Evolutionary conservation across 1,140 invertebrate species (phyloP).

Genomic region (Agraylea sexmaculata): DNA sequence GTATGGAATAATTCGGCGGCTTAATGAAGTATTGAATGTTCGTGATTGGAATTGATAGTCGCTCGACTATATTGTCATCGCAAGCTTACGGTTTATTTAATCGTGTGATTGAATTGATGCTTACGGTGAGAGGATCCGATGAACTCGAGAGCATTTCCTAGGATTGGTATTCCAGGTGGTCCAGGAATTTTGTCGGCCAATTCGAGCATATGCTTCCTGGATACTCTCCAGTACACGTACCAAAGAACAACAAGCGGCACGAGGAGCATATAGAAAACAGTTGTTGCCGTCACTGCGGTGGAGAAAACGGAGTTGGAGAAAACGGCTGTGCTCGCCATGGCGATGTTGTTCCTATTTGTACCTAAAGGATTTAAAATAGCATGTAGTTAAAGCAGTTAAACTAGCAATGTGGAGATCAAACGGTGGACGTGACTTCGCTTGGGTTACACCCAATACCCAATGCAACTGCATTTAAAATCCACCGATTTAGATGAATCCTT

Average conservation of each 20-base stretch:
- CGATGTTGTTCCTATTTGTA: constrained; percentile 14
- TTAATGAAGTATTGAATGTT: too few relatives aligned
- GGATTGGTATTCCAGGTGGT: constrained; percentile 50
- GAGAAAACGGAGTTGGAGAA: constrained; percentile 14
- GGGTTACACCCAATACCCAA: too few relatives aligned
- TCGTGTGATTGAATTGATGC: constrained; percentile 13
- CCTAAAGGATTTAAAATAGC: constrained; percentile 3
- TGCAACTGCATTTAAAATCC: too few relatives aligned
- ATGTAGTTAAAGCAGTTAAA: too few relatives aligned
- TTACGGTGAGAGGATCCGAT: constrained; percentile 51
- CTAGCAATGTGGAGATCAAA: too few relatives aligned
- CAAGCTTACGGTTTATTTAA: too few relatives aligned
- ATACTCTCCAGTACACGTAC: constrained; percentile 61
- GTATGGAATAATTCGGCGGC: too few relatives aligned
- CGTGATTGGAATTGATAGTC: too few relatives aligned
- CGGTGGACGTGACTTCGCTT: too few relatives aligned
- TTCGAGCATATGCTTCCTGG: constrained; percentile 53
- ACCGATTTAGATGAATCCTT: too few relatives aligned
- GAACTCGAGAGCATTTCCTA: constrained; percentile 61
- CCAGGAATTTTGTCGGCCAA: constrained; percentile 58
- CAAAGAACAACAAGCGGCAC: constrained; percentile 54
- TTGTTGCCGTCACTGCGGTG: constrained; percentile 37
- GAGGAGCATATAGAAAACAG: constrained; percentile 54
- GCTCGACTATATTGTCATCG: too few relatives aligned
- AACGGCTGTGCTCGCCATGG: constrained; percentile 12